These are phyloP conservation scores for Calcarius ornatus DNA, from an alignment of 2,113 vertebrate species.

Conservation along the genomic window DNA sequence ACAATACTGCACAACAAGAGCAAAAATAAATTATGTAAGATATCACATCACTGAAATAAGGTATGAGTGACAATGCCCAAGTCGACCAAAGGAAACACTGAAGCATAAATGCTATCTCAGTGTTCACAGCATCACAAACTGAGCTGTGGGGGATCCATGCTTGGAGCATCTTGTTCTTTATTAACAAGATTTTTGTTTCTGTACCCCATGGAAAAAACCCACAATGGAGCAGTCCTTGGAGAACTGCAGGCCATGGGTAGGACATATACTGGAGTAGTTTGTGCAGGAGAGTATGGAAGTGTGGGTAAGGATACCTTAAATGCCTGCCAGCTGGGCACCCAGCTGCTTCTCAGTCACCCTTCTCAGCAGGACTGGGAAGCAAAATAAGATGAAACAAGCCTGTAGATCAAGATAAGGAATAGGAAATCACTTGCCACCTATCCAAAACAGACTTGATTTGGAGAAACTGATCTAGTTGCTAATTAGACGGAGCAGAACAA, in stretches of 20 bases:
- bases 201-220: background rate
- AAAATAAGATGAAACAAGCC: background rate
- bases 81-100: background rate
- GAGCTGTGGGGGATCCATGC: background rate
- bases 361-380: background rate
- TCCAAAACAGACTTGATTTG: background rate
- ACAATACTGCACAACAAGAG: background rate
- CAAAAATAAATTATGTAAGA: background rate
- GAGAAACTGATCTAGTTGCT: background rate
- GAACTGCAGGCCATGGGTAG: background rate
- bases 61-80: background rate
- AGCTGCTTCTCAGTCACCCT: rapidly evolving
- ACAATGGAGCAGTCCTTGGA: background rate
- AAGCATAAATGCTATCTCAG: background rate
- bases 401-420: background rate
- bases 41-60: background rate
- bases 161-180: background rate
- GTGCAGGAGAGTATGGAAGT: background rate
- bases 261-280: background rate
- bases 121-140: background rate
- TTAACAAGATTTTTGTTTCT: no score
- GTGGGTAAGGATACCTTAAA: background rate
- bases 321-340: background rate
- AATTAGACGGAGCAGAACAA: background rate
- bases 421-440: background rate